phyloP scores from a whole-genome alignment of 92 coral and sea anemone genomes.

The Meandrina meandrites region DNA sequence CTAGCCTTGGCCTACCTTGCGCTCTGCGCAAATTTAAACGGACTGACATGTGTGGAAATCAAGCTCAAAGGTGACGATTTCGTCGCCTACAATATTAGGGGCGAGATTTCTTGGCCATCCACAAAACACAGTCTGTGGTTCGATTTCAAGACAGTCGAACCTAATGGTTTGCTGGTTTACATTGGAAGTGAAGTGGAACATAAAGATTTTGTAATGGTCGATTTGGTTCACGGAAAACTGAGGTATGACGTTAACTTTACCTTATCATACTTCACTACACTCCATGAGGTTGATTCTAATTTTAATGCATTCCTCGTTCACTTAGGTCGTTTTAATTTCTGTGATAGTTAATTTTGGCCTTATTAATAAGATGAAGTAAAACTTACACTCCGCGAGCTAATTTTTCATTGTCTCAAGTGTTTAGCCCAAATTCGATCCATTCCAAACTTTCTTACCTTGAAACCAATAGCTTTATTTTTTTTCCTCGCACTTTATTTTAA shows the following conservation, averaged over 20 bases:
- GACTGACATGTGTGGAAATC: neutral
- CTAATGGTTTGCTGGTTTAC: slow-evolving; percentile 25
- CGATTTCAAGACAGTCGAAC: slow-evolving; percentile 20
- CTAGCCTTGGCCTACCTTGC: neutral
- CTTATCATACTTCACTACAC: neutral
- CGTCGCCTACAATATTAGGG: slow-evolving; percentile 16
- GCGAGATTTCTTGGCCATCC: neutral
- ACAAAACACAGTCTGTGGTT: neutral
- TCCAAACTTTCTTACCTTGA: neutral
- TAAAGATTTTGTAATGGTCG: slow-evolving; percentile 23
- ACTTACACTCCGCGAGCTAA: too few species aligned
- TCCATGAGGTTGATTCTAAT: neutral
- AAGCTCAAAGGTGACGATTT: slow-evolving; percentile 7
- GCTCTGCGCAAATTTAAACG: neutral
- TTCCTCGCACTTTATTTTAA: neutral
- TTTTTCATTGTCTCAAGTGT: neutral
- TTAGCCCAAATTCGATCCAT: neutral
- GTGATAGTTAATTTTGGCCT: neutral
- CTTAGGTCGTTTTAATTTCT: neutral
- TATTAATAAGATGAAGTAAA: too few species aligned
- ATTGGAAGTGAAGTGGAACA: slow-evolving; percentile 10
- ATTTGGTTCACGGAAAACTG: slow-evolving; percentile 35
- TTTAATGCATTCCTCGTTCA: neutral
- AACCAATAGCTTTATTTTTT: neutral
- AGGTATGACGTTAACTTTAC: slow-evolving; percentile 27